Conservation (phyloP, 2,113 vertebrate species). For the Raja brachyura region DNA sequence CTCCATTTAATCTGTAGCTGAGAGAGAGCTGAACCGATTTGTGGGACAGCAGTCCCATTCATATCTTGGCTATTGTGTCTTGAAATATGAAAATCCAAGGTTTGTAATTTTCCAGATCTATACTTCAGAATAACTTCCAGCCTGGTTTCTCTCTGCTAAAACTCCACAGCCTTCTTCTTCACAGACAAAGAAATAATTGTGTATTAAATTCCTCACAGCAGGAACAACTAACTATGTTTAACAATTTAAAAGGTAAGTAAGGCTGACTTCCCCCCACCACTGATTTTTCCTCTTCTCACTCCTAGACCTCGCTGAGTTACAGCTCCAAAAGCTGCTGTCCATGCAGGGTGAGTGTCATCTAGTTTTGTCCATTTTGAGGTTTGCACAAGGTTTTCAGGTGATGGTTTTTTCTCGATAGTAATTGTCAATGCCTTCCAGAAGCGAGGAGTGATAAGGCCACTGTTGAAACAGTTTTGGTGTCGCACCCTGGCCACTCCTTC, state of each 20-base stretch:
- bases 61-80: not conserved
- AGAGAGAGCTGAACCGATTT: conserved; percentile 32
- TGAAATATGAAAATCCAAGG: conserved; percentile 34
- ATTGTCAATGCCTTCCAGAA: too few relatives aligned
- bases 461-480: too few relatives aligned
- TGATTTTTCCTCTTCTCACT: not conserved
- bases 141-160: conserved; percentile 6
- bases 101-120: conserved; percentile 36
- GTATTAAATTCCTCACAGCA: conserved; percentile 14
- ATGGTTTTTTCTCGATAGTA: too few relatives aligned
- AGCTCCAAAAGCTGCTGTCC: not conserved
- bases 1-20: conserved; percentile 31
- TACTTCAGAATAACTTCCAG: conserved; percentile 16
- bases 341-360: not conserved
- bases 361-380: not conserved
- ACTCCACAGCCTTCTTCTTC: conserved; percentile 12
- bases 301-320: not conserved
- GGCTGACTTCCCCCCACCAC: not conserved
- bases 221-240: not conserved
- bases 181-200: conserved; percentile 23
- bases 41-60: conserved; percentile 8
- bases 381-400: not conserved
- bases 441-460: too few relatives aligned
- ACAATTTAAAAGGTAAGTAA: not conserved
- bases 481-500: too few relatives aligned